These are phyloP conservation scores for Vidua chalybeata DNA, from an alignment of 2,113 vertebrate genomes.

Conservation along the genomic window DNA sequence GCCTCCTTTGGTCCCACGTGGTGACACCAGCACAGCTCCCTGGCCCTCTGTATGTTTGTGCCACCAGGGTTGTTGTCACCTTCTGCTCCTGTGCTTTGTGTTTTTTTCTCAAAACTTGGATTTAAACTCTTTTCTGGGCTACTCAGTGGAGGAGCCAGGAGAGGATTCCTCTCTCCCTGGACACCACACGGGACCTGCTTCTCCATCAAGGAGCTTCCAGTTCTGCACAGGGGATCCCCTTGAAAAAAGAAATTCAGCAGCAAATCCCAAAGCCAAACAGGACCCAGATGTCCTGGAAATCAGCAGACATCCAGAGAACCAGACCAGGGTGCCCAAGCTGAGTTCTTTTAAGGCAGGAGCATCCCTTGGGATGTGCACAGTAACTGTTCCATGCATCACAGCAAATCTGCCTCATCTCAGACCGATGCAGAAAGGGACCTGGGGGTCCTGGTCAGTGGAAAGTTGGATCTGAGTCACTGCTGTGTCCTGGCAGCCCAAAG, in stretches of 20 bases:
- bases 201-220: neutral
- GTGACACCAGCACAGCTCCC: neutral
- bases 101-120: neutral
- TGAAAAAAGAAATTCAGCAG: neutral
- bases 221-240: rapidly evolving
- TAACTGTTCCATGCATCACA: rapidly evolving
- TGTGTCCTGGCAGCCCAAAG: neutral
- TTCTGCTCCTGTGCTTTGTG: neutral
- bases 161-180: neutral
- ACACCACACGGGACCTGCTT: rapidly evolving
- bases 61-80: neutral
- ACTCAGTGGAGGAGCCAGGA: neutral
- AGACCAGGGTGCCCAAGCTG: neutral
- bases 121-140: neutral
- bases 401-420: neutral
- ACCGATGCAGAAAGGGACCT: neutral
- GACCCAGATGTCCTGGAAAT: neutral
- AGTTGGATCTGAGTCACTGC: neutral
- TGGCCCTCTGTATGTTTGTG: neutral
- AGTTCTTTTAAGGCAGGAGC: neutral
- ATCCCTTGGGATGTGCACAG: neutral
- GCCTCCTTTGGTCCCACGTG: rapidly evolving
- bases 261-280: neutral
- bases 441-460: neutral
- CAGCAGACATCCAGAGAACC: neutral